Percentiles rank a stretch among this genome's conserved stretches.
phyloP scores from a whole-genome alignment of 2,888 invertebrate genomes.

The Acronicta leporina region DNA sequence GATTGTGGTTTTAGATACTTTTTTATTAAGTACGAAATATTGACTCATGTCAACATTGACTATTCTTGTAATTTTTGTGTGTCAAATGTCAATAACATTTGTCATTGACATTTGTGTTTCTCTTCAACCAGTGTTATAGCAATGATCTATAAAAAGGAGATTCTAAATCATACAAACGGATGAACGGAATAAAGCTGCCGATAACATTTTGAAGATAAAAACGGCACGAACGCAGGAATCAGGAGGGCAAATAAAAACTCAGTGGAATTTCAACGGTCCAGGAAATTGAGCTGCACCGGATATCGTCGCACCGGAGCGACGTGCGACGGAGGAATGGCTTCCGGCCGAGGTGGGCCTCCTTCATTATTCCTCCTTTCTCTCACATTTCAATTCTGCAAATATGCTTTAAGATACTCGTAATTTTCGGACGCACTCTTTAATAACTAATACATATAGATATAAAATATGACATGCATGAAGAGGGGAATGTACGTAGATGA shows the following conservation, averaged over 20 bases:
- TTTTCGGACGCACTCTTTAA: slow-evolving; percentile 5
- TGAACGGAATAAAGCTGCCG: slow-evolving; percentile 47
- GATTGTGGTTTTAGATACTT: not conserved
- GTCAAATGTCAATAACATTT: too few species aligned
- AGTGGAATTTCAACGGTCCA: slow-evolving; percentile 76
- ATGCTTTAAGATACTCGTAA: slow-evolving; percentile 13
- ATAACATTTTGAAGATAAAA: slow-evolving; percentile 66
- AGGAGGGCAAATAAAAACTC: slow-evolving; percentile 79
- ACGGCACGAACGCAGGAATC: slow-evolving; percentile 66
- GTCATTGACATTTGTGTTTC: slow-evolving; percentile 28
- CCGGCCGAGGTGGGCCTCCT: slow-evolving; percentile 80
- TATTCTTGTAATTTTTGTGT: slow-evolving; percentile 4
- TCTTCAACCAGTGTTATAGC: slow-evolving; percentile 29
- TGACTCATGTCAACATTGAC: slow-evolving; percentile 13
- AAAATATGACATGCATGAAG: too few species aligned
- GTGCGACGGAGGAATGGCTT: slow-evolving; percentile 83
- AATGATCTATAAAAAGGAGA: slow-evolving; percentile 48
- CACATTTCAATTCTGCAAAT: slow-evolving; percentile 63
- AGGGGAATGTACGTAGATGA: too few species aligned
- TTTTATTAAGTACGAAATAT: not conserved
- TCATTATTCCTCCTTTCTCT: slow-evolving; percentile 78
- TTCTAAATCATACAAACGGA: slow-evolving; percentile 48
- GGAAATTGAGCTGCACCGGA: slow-evolving; percentile 88
- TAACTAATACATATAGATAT: too few species aligned
- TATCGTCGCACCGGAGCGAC: slow-evolving; percentile 86